Evolutionary conservation across 2,797 vertebrate genomes (phyloP).

Genomic region (Myotis myotis): DNA sequence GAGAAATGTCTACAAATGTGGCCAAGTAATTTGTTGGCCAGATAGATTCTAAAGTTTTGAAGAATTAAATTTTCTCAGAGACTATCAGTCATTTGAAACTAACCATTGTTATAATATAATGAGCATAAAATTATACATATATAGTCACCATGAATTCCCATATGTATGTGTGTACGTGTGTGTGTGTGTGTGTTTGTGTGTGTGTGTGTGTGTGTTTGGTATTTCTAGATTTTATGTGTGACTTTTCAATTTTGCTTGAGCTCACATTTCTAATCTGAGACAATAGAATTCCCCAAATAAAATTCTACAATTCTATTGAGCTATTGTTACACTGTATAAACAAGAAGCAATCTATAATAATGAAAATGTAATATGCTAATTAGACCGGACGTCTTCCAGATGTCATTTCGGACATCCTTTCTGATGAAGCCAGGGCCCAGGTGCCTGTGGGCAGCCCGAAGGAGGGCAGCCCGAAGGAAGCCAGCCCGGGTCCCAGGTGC

Average conservation of each 20-base stretch:
- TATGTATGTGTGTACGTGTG: neutral
- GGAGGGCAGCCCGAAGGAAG: no score
- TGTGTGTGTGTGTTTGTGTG: neutral
- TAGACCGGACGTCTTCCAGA: no score
- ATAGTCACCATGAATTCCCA: neutral
- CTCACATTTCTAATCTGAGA: neutral
- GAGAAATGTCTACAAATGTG: conserved; percentile 11
- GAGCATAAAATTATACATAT: neutral
- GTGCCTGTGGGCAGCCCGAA: no score
- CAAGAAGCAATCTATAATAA: neutral
- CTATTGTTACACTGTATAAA: neutral
- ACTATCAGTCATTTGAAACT: neutral
- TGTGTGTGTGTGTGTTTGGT: neutral
- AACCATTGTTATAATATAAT: neutral
- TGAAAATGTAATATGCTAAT: no score
- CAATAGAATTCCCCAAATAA: neutral
- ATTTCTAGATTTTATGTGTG: conserved; percentile 14
- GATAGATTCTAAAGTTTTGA: conserved; percentile 33
- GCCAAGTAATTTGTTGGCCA: neutral
- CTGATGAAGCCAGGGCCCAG: no score
- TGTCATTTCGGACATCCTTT: no score
- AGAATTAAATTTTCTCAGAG: neutral
- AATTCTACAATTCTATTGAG: neutral
- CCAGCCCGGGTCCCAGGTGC: no score
- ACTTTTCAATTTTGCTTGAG: conserved; percentile 6